Evolutionary conservation across 2,888 invertebrate species (phyloP).

Genomic region (Elaeidobius kamerunicus): DNA sequence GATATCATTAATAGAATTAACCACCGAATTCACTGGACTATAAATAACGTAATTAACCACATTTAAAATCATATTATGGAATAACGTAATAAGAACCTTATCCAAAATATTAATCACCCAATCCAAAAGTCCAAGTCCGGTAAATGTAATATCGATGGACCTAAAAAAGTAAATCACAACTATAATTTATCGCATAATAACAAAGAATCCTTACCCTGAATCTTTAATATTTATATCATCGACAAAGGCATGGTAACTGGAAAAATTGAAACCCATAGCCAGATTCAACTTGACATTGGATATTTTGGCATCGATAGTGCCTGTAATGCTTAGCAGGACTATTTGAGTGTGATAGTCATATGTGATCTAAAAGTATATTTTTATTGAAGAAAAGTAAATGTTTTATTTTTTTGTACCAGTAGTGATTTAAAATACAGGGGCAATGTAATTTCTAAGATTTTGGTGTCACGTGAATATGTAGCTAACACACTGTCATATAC

Average conservation of each 20-base stretch:
- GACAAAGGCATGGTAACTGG: conserved; percentile 32
- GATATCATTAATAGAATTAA: conserved; percentile 19
- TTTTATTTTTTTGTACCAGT: conserved; percentile 23
- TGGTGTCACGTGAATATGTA: conserved; percentile 25
- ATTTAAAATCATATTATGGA: conserved; percentile 12
- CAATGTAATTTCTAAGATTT: conserved; percentile 24
- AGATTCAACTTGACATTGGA: conserved; percentile 35
- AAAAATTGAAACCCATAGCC: conserved; percentile 35
- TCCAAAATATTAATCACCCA: conserved; percentile 31
- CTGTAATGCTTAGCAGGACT: conserved; percentile 55
- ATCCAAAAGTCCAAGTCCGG: conserved; percentile 31
- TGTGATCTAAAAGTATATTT: conserved; percentile 48
- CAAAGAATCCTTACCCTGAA: conserved; percentile 17
- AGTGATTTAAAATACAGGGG: conserved; percentile 30
- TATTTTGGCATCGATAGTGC: conserved; percentile 52
- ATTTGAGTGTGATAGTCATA: conserved; percentile 55
- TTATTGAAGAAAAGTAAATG: background rate
- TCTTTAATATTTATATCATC: conserved; percentile 35
- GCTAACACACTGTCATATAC: conserved; percentile 51
- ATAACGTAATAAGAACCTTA: conserved; percentile 9
- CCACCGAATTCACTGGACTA: conserved; percentile 14
- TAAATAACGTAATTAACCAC: conserved; percentile 16
- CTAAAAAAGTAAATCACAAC: too few relatives aligned
- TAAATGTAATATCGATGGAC: conserved; percentile 28
- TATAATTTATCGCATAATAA: too few relatives aligned